phyloP scores from a whole-genome alignment of 2,797 vertebrate genomes.

The Myotis vivesi region DNA sequence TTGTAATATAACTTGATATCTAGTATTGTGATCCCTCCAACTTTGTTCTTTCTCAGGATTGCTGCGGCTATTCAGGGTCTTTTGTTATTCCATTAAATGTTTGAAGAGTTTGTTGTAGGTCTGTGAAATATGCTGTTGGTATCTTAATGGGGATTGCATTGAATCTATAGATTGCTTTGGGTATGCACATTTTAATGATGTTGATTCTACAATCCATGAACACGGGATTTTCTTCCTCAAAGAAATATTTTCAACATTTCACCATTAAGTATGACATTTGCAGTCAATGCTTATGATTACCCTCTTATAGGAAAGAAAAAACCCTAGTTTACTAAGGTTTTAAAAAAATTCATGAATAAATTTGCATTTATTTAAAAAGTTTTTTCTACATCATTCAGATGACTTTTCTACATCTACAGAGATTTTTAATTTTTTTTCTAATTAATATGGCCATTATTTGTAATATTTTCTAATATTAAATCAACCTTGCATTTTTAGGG shows the following conservation, averaged over 20 bases:
- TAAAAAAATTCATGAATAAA: background rate
- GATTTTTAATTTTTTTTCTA: slow-evolving; percentile 12
- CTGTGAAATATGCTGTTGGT: too few relatives aligned
- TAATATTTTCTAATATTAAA: slow-evolving; percentile 33
- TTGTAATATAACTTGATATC: too few relatives aligned
- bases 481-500: slow-evolving; percentile 6
- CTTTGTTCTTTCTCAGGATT: too few relatives aligned
- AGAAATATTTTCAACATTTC: background rate
- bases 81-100: too few relatives aligned
- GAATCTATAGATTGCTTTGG: too few relatives aligned
- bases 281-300: background rate
- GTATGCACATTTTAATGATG: too few relatives aligned
- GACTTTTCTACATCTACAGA: background rate
- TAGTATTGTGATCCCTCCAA: too few relatives aligned
- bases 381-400: background rate
- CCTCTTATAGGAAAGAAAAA: background rate
- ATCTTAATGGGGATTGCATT: too few relatives aligned
- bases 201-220: too few relatives aligned
- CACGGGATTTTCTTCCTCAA: too few relatives aligned
- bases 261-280: background rate
- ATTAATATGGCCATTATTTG: background rate
- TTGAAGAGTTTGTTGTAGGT: too few relatives aligned
- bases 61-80: too few relatives aligned
- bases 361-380: slow-evolving; percentile 27
- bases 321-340: background rate